phyloP scores from a whole-genome alignment of 2,113 vertebrate species.

The Ceyx margarethae region DNA sequence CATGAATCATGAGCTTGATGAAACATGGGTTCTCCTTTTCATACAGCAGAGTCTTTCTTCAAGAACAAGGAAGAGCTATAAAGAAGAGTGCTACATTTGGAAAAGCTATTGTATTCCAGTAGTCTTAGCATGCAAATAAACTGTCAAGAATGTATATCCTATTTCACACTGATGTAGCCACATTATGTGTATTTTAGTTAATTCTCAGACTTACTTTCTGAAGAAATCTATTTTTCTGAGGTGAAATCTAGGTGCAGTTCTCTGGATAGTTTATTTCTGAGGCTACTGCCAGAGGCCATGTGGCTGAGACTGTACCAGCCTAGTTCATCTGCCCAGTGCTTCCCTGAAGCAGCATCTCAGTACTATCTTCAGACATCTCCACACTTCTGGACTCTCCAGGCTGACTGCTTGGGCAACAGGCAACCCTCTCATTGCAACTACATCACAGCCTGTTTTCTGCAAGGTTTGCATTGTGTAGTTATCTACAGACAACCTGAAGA shows the following conservation, averaged over 20 bases:
- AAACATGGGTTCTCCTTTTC: background rate
- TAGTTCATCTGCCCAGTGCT: background rate
- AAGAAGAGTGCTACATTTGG: background rate
- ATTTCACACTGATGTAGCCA: background rate
- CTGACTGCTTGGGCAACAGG: background rate
- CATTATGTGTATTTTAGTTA: background rate
- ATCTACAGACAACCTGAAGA: background rate
- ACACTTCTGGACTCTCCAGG: background rate
- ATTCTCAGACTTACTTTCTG: background rate
- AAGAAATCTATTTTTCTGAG: background rate
- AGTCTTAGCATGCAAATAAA: background rate
- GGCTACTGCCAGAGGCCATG: background rate
- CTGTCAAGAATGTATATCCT: background rate
- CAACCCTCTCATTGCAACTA: accelerated
- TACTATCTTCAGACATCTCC: background rate
- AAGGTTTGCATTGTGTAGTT: background rate
- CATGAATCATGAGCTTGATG: background rate
- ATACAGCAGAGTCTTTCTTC: background rate
- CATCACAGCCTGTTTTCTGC: background rate
- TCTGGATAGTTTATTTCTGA: background rate
- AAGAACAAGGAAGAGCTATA: background rate
- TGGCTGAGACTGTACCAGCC: background rate
- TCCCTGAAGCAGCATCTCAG: background rate
- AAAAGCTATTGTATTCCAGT: background rate
- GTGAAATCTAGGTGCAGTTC: background rate